A percentile compares a stretch with the other conserved stretches of the same genome.
Conservation (phyloP, 1,140 invertebrate species). For the Yoshiicerus persimilis region DNA sequence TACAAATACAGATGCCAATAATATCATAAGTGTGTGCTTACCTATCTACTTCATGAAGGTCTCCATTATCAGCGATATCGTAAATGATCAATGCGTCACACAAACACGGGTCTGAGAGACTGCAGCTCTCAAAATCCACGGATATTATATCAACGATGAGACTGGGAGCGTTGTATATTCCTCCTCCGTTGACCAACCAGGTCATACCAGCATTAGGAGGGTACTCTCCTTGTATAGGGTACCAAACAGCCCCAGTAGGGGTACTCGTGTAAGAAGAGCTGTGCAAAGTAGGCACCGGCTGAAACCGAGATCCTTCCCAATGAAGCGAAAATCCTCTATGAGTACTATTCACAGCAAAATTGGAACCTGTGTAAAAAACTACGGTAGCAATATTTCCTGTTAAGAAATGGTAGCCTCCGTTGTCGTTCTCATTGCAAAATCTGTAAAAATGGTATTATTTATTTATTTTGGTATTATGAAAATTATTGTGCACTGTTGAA, state of each 20-base stretch:
- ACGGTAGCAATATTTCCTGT: neutral
- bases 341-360: neutral
- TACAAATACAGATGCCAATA: neutral
- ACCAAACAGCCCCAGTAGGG: neutral
- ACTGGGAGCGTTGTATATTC: neutral
- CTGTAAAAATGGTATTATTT: no score
- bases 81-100: neutral
- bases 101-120: neutral
- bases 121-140: neutral
- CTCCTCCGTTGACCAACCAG: neutral
- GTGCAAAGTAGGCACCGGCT: neutral
- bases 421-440: neutral
- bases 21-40: neutral
- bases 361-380: neutral
- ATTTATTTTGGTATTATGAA: no score
- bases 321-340: neutral
- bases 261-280: neutral
- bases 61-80: neutral
- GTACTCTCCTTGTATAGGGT: neutral
- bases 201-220: neutral
- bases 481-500: no score
- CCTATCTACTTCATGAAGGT: neutral
- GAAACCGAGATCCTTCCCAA: neutral
- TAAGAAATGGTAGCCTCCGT: neutral
- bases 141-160: neutral